Conservation (phyloP, 53 echinoderm and acorn worm species). For the Henricia sp. region DNA sequence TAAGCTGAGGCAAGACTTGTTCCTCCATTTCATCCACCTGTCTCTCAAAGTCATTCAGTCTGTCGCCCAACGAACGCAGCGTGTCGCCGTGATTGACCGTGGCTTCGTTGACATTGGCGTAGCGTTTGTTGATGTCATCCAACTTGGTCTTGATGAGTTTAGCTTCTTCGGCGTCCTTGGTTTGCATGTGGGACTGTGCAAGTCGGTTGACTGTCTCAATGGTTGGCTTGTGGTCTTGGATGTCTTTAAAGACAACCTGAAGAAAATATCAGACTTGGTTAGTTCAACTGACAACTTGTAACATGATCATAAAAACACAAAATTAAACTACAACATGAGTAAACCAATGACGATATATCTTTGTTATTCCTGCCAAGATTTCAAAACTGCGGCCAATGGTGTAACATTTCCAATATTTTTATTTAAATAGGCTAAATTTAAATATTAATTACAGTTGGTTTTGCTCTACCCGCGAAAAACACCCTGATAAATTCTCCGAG, state of each 20-base stretch:
- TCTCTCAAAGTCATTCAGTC: constrained; percentile 81
- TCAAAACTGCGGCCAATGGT: too few relatives aligned
- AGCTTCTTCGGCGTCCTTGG: constrained; percentile 80
- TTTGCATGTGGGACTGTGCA: constrained; percentile 77
- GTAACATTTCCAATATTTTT: too few relatives aligned
- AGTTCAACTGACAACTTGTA: too few relatives aligned
- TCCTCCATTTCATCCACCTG: constrained; percentile 85
- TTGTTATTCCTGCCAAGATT: too few relatives aligned
- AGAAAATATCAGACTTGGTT: too few relatives aligned
- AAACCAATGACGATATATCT: too few relatives aligned
- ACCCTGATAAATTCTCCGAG: too few relatives aligned
- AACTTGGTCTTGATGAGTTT: constrained; percentile 79
- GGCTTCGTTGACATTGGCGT: constrained; percentile 62
- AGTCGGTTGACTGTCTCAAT: constrained; percentile 82
- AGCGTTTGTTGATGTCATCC: constrained; percentile 82
- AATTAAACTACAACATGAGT: too few relatives aligned
- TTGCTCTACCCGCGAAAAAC: too few relatives aligned
- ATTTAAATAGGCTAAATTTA: too few relatives aligned
- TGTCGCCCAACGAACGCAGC: constrained; percentile 65
- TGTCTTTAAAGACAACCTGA: constrained; percentile 83
- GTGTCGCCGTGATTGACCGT: constrained; percentile 66
- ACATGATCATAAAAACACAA: too few relatives aligned
- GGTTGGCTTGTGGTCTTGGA: constrained; percentile 80
- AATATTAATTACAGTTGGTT: too few relatives aligned
- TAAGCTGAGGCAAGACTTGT: constrained; percentile 76